phyloP scores from a whole-genome alignment of 2,888 invertebrate genomes.

The Arctia plantaginis region DNA sequence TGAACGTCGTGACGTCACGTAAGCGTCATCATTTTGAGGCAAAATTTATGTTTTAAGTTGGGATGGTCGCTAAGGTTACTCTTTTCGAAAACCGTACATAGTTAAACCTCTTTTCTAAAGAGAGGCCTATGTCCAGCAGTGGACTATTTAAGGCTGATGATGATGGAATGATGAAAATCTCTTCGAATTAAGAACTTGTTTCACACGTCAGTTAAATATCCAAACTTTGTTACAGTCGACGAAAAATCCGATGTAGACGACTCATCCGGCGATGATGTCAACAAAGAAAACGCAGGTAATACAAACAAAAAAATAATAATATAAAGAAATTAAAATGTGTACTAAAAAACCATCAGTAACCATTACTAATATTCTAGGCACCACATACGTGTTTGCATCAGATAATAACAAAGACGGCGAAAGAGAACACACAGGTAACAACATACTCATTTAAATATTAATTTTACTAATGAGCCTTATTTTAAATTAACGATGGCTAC shows the following conservation, averaged over 20 bases:
- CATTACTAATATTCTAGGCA: constrained; percentile 55
- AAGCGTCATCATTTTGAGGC: no score
- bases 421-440: constrained; percentile 67
- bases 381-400: constrained; percentile 66
- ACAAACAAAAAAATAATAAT: background rate
- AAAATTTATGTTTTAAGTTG: no score
- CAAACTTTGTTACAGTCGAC: constrained; percentile 62
- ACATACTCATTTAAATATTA: background rate
- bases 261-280: constrained; percentile 64
- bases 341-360: constrained; percentile 7
- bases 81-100: no score
- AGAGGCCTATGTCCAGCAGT: no score
- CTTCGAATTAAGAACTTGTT: no score
- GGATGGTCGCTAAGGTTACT: no score
- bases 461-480: background rate
- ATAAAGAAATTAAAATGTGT: background rate
- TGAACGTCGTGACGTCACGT: no score
- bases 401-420: constrained; percentile 67
- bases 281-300: constrained; percentile 65
- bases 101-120: no score
- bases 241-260: constrained; percentile 77
- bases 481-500: background rate
- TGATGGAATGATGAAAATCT: no score
- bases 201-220: no score
- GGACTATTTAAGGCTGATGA: no score